A percentile compares a stretch with the other conserved stretches of the same genome.
These are phyloP conservation scores for Pteruthius melanotis DNA, from an alignment of 2,113 vertebrate genomes.

Conservation along the genomic window DNA sequence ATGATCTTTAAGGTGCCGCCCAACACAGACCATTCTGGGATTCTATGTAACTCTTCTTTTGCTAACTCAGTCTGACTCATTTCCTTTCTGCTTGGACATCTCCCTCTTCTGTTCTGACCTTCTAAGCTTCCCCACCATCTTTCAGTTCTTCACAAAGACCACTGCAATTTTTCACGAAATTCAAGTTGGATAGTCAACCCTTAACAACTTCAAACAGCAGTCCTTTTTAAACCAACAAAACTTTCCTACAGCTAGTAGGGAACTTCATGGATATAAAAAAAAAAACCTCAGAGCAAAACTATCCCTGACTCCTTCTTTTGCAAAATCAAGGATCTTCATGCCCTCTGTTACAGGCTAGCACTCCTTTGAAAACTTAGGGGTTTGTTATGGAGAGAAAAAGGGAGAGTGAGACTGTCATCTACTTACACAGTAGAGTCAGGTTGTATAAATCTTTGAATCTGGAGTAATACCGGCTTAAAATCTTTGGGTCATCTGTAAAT, in stretches of 20 bases:
- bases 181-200: background rate
- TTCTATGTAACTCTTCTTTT: background rate
- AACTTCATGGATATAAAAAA: background rate
- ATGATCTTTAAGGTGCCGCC: background rate
- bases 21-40: background rate
- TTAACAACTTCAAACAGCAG: background rate
- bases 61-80: background rate
- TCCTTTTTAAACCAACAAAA: background rate
- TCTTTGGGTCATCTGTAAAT: background rate
- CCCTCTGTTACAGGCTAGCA: background rate
- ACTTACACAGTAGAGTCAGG: background rate
- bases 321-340: background rate
- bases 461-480: background rate
- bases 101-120: background rate
- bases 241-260: background rate
- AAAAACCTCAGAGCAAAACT: background rate
- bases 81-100: background rate
- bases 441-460: slow-evolving; percentile 30
- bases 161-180: background rate
- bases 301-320: background rate
- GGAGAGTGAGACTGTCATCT: background rate
- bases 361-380: background rate
- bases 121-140: background rate
- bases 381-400: background rate
- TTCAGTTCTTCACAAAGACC: background rate